phyloP scores from a whole-genome alignment of 2,888 invertebrate species.

The Lepidochitona cinerea region DNA sequence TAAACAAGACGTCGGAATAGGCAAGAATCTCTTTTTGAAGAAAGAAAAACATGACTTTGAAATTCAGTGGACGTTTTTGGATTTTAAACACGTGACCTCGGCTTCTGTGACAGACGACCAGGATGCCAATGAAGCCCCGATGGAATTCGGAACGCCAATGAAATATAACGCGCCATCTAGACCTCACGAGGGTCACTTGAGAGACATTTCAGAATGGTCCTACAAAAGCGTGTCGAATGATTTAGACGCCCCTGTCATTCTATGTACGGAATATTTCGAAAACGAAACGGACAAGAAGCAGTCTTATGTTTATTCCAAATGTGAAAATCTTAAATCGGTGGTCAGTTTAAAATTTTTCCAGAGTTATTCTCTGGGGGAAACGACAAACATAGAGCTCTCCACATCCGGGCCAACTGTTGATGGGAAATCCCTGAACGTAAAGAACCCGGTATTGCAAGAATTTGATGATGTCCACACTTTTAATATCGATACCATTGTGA shows the following conservation, averaged over 20 bases:
- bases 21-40: not conserved
- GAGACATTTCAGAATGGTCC: not conserved
- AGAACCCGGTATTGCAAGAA: not conserved
- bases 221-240: not conserved
- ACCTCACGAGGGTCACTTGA: not conserved
- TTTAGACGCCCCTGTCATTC: not conserved
- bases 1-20: not conserved
- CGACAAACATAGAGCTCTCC: not conserved
- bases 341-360: not conserved
- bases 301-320: not conserved
- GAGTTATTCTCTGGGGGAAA: not conserved
- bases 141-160: not conserved
- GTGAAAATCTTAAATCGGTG: not conserved
- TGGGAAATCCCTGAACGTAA: not conserved
- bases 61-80: not conserved
- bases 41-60: not conserved
- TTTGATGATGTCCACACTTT: not conserved
- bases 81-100: not conserved
- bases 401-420: not conserved
- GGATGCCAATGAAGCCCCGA: not conserved
- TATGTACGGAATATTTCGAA: not conserved
- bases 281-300: not conserved
- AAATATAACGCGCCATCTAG: not conserved
- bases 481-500: not conserved
- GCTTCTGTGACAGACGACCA: not conserved